Base-by-base conservation (phyloP, 1,140 invertebrate genomes). In the Drosophila miranda region DNA sequence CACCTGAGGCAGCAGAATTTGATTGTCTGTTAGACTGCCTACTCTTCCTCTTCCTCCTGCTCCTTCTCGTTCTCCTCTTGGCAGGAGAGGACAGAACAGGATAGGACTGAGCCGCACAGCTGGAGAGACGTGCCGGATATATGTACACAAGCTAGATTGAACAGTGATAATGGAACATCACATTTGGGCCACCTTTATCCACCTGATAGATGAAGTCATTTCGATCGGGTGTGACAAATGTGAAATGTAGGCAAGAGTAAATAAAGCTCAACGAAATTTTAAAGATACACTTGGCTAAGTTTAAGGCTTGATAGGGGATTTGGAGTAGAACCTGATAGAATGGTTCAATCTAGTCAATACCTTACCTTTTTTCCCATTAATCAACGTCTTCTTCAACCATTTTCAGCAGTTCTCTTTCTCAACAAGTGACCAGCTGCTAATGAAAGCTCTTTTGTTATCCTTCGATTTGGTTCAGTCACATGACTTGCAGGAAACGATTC, bases 1-100 rank as follows among this genome's bases (percentile, higher is more conserved):
- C 61, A 77, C 67, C 72, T 67, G 49, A 59, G 60, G 46, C 61
- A 48, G 42, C 64, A 67, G 59, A 64, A 60, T 60, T 78, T 70
- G 56, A 63, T 75, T 83, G 74, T 74, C 73, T 69, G 51, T 43
- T 34, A 41, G 44, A 52, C 66, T 68, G 68, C 66, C 51, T 26
- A 4, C 23, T 26, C 23, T 67, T 9, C 8, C 28, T 9, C 2
- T 11, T 3, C 2, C 30, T 3, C 30, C 9, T 9, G 9, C 30
- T 11, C 9, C 30, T 38, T 38, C 34, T 5, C 11, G 11, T 50
- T 64, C 50, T 21, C 50, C 21, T 23, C 26, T 7, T 14, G 26
- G 26, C 28, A 34, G 49, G n/a, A 51, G 14, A 34, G 5, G 49
- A 14, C 14, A 30, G 28, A 9, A 19, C 41, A 48, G 42, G n/a